Evolutionary conservation across 2,113 vertebrate genomes (phyloP), one percentile per base, ranked within the genome.

Genomic region (Antechinus flavipes): DNA sequence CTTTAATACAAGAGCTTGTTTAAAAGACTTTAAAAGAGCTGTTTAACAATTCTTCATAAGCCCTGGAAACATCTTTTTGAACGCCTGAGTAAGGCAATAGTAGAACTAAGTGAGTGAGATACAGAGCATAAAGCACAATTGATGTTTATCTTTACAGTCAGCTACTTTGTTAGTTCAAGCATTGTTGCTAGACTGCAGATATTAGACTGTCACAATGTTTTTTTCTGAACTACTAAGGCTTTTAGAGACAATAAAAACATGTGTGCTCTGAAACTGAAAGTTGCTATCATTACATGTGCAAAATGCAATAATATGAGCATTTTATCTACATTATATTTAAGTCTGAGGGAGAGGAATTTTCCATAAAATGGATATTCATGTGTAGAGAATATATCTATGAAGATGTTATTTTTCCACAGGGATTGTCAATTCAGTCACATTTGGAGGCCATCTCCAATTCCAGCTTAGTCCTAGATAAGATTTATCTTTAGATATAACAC

Each of bases 161-260:
- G 35, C 19, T 84, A 42, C 19, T 84, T 84, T 84, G 68, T 23
- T 42, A 84, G 68, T 84, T 84, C 68, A 84, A 42, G 68, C n/a
- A 42, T 84, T 84, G 68, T 84, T 84, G 68, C 68, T 84, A 84
- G n/a, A 42, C 68, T 84, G 16, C n/a, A 84, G 68, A 42, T 42
- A 84, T 84, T 84, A 84, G 68, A 84, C n/a, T 84, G 68, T 84
- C 68, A 84, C n/a, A 84, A 84, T 84, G 68, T 19, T 84, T 84
- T 50, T 84, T 84, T 7, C 68, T 84, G 42, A 84, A 84, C 68
- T 84, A 84, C 68, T 84, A 42, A 84, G n/a, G 16, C 68, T 84
- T 84, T 84, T 84, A 84, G 19, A 42, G 16, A 84, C n/a, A 42
- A 84, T 42, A 84, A 42, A 84, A 42, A 76, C n/a, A 76, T n/a